Percentiles rank a stretch among this genome's conserved stretches.
Evolutionary conservation across 1,140 invertebrate genomes (phyloP).

Genomic region (Drosophila pectinifera): DNA sequence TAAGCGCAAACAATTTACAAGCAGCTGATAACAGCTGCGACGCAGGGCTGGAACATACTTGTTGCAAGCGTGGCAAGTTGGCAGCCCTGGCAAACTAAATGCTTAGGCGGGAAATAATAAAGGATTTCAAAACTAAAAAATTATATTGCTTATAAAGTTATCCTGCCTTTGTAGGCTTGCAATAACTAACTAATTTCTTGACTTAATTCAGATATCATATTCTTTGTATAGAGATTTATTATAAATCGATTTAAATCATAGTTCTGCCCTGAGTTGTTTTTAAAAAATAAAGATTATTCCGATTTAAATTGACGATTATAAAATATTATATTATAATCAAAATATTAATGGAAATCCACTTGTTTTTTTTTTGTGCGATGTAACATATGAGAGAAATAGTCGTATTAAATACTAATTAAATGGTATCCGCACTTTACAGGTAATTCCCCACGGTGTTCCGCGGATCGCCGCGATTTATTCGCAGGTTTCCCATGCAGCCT

Average conservation of each 20-base stretch:
- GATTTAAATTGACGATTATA: too few species aligned
- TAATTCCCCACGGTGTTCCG: slow-evolving; percentile 47
- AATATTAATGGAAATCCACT: not conserved
- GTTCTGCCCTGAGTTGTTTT: not conserved
- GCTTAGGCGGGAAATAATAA: not conserved
- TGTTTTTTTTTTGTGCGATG: not conserved
- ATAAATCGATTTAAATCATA: not conserved
- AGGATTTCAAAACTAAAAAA: not conserved
- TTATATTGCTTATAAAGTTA: too few species aligned
- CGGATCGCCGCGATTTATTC: slow-evolving; percentile 60
- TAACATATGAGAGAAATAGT: not conserved
- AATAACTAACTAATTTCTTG: rapidly evolving
- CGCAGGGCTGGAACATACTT: not conserved
- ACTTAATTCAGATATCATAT: not conserved
- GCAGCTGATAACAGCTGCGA: not conserved
- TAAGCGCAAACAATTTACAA: not conserved
- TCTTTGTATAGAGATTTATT: not conserved
- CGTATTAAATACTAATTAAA: not conserved
- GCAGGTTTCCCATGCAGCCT: slow-evolving; percentile 79
- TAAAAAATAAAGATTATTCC: not conserved
- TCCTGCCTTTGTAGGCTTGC: not conserved
- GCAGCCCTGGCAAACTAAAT: not conserved
- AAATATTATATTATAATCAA: too few species aligned
- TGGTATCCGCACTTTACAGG: not conserved
- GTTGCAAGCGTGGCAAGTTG: slow-evolving; percentile 2